Base-by-base conservation (phyloP, 2,888 invertebrate species). In the Rhamphomyia laevipes region DNA sequence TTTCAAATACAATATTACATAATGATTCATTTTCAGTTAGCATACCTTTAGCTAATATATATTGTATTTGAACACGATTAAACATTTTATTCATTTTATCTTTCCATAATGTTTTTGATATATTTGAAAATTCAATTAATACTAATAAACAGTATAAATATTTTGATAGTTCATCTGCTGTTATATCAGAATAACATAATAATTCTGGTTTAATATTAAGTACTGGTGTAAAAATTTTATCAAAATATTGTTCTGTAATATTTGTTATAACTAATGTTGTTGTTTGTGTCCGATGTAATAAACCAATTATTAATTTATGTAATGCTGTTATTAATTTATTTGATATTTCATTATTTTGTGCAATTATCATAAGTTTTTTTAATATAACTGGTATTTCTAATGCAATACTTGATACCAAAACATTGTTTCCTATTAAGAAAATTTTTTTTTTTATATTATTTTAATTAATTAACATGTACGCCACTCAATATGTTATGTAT, bases 191-290 rank as follows among this genome's bases (percentile, higher is more conserved):
- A 16, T 56, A 47, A 21, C 53, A 53, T 11, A 53, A 48, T 17
- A 52, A 50, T 15, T 45, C 50, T 37, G 55, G 50, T 52, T 27
- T 27, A 27, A 27, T 55, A 1, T 65, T 33, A 1, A 68, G 57
- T 27, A 27, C 9, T 0, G 62, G 60, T 0, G 62, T 57, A 13
- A 69, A 57, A 44, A 68, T 63, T 56, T 68, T 69, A 51, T 68
- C 67, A 46, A 68, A 68, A 48, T 64, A 68, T 2, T 67, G 66
- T 41, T 68, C 67, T 0, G 64, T 62, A 12, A 69, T 62, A 47
- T 64, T 63, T 4, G 66, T 61, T 2, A 69, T 58, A 43, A 69
- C 62, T 35, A 68, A 45, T 33, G 64, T 65, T 37, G 68, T 63
- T 0, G 67, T 67, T 52, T 66, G 65, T 2, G 59, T 31, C 44